phyloP scores from a whole-genome alignment of 2,888 invertebrate species.

The Apodemia duryi region DNA sequence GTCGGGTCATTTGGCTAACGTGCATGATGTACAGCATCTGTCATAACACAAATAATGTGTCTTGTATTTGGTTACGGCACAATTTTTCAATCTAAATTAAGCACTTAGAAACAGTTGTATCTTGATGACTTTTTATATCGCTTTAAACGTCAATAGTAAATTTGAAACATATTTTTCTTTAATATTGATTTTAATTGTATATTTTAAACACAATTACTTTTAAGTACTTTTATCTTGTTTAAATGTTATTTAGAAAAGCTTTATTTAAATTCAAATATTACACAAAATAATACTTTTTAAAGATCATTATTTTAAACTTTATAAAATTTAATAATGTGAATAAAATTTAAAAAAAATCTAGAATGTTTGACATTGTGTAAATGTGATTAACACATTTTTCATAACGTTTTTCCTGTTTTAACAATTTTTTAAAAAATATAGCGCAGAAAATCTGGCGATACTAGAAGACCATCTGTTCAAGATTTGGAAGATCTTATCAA shows the following conservation, averaged over 20 bases:
- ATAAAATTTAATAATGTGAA: neutral
- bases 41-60: constrained; percentile 57
- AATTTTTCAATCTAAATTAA: constrained; percentile 41
- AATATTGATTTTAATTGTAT: neutral
- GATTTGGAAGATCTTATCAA: constrained; percentile 95
- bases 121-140: constrained; percentile 36
- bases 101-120: constrained; percentile 28
- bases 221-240: neutral
- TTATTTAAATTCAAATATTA: neutral
- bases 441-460: constrained; percentile 94
- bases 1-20: constrained; percentile 60
- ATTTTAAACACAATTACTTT: neutral
- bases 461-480: constrained; percentile 92
- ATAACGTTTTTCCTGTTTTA: constrained; percentile 2
- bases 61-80: constrained; percentile 43
- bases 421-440: constrained; percentile 45
- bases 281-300: no score
- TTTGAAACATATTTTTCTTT: neutral
- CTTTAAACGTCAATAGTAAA: constrained; percentile 24
- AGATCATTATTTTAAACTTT: neutral
- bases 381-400: constrained; percentile 19
- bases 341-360: neutral
- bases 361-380: constrained; percentile 13
- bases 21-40: constrained; percentile 52
- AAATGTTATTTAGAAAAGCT: neutral